Evolutionary conservation across 2,888 invertebrate species (phyloP).

Genomic region (Herminia tarsipennalis): DNA sequence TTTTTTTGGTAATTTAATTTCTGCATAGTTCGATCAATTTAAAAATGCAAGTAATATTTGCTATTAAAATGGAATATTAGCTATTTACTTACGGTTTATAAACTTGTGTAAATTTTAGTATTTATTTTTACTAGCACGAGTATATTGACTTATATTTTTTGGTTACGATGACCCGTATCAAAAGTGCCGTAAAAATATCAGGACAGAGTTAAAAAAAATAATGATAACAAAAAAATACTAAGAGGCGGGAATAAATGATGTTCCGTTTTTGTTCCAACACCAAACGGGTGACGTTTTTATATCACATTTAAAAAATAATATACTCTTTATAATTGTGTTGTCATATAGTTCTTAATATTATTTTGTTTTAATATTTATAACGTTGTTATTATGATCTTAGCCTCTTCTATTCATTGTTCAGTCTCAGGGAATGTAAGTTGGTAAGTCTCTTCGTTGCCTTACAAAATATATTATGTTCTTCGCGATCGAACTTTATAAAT

Average conservation of each 20-base stretch:
- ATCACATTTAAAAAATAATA: slow-evolving; percentile 50
- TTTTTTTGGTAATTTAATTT: too few relatives aligned
- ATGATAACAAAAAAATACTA: slow-evolving; percentile 54
- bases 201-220: slow-evolving; percentile 64
- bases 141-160: background rate
- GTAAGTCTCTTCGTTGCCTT: slow-evolving; percentile 85
- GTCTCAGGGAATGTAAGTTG: slow-evolving; percentile 85
- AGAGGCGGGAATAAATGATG: slow-evolving; percentile 67
- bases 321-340: slow-evolving; percentile 51
- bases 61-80: too few relatives aligned
- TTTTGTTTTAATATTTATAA: slow-evolving; percentile 56
- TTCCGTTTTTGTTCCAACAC: slow-evolving; percentile 37
- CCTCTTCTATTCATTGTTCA: slow-evolving; percentile 77
- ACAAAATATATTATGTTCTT: slow-evolving; percentile 73
- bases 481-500: slow-evolving; percentile 64
- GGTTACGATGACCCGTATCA: background rate
- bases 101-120: too few relatives aligned
- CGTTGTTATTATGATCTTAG: slow-evolving; percentile 69
- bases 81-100: too few relatives aligned
- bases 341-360: slow-evolving; percentile 61
- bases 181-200: slow-evolving; percentile 11
- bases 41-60: too few relatives aligned
- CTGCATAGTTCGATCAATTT: too few relatives aligned
- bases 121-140: too few relatives aligned
- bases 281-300: slow-evolving; percentile 43